These are phyloP conservation scores for Frankliniella intonsa DNA, from an alignment of 2,888 invertebrate genomes.

Conservation along the genomic window DNA sequence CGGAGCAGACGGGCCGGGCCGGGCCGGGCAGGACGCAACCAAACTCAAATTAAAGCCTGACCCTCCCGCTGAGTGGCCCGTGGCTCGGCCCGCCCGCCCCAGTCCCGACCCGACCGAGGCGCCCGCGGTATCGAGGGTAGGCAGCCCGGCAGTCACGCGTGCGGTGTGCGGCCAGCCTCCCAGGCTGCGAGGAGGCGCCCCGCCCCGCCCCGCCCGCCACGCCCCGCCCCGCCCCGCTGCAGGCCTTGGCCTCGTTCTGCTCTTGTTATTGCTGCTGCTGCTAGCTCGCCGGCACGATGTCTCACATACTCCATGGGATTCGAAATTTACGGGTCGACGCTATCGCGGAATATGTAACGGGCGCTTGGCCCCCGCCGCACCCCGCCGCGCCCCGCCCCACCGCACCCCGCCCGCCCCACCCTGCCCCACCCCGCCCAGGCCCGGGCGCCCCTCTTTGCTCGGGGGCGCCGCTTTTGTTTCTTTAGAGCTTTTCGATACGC, in stretches of 20 bases:
- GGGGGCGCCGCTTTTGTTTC: background rate
- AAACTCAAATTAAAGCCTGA: background rate
- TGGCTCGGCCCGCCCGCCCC: no score
- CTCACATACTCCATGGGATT: conserved; percentile 6
- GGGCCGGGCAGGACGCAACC: background rate
- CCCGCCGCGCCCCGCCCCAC: no score
- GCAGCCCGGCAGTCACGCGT: background rate
- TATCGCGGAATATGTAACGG: conserved; percentile 5
- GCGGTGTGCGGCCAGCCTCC: background rate
- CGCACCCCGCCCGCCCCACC: no score
- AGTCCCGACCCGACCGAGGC: background rate
- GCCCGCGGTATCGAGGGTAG: background rate
- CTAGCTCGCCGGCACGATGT: background rate
- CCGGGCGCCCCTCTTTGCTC: no score
- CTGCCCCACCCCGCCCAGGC: no score
- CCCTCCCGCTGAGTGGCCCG: no score
- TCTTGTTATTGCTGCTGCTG: no score
- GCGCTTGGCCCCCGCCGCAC: background rate
- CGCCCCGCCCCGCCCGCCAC: background rate
- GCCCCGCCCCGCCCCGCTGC: background rate
- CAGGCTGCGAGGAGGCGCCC: background rate
- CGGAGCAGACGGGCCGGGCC: background rate
- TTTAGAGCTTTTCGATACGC: conserved; percentile 1
- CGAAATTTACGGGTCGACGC: conserved; percentile 6
- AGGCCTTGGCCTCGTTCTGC: background rate